A percentile compares a stretch with the other conserved stretches of the same genome.
Evolutionary conservation across 2,113 vertebrate species (phyloP).

Genomic region (Alosa alosa): DNA sequence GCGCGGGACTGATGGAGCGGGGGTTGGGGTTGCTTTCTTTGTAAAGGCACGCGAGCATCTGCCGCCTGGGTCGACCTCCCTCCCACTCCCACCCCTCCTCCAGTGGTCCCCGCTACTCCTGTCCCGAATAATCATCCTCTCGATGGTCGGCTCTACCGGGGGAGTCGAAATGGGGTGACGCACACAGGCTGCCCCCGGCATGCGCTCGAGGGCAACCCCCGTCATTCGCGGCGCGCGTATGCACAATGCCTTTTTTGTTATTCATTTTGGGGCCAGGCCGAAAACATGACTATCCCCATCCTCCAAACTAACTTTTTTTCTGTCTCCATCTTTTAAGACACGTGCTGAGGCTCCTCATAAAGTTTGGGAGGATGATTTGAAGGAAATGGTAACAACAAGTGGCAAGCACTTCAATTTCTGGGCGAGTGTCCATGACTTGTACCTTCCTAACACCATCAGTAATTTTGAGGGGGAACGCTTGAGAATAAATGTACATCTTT

Average conservation of each 20-base stretch:
- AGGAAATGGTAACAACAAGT: neutral
- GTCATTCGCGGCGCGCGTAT: neutral
- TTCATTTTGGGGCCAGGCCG: conserved; percentile 15
- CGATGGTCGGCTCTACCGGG: neutral
- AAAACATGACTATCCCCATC: neutral
- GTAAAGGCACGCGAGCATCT: conserved; percentile 98
- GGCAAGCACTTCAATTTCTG: neutral
- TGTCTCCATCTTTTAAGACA: neutral
- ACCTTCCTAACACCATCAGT: neutral
- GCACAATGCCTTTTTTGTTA: neutral
- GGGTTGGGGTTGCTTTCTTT: conserved; percentile 76
- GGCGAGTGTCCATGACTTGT: neutral
- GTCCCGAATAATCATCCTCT: neutral
- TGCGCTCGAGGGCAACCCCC: conserved; percentile 11
- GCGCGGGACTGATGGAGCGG: conserved; percentile 64
- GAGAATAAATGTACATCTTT: neutral
- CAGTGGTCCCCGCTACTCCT: neutral
- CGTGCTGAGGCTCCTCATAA: conserved; percentile 5
- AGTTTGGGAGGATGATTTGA: neutral
- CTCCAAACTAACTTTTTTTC: neutral
- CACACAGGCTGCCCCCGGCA: neutral
- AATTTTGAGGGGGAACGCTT: neutral
- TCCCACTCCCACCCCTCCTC: conserved; percentile 76
- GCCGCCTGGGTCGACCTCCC: conserved; percentile 68
- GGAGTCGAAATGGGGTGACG: neutral